Evolutionary conservation across 2,113 vertebrate species (phyloP), one percentile per base, ranked within the genome.

Genomic region (Tiliqua scincoides): DNA sequence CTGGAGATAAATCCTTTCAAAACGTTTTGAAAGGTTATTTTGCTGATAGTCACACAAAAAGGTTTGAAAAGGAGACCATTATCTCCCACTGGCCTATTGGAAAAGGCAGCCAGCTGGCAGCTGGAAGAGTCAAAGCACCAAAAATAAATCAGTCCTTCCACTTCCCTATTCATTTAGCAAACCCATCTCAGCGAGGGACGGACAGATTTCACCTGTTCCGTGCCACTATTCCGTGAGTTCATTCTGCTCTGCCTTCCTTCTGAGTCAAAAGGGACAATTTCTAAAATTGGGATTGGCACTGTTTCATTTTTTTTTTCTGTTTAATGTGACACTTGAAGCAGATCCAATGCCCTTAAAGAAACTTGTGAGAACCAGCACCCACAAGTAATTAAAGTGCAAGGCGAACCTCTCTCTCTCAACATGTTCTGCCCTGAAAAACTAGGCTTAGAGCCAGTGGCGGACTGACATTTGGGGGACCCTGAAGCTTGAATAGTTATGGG

Each of bases 51-150:
- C 92, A 88, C 91, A 89, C 43, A 87, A 63, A 85, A 84, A 91
- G 77, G 79, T 89, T 90, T 93, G 1, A 73, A 59, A 89, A 94
- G 94, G 76, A 90, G 95, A 92, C 91, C 87, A 83, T 93, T 91
- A 92, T 91, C 83, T 86, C 90, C 85, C 89, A 87, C 90, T 11
- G 65, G 77, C 68, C 40, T 75, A n/a, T 59, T 76, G 70, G 57
- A 88, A n/a, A 94, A 93, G 91, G 87, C 94, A 63, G 18, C 7
- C 40, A 52, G 59, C 61, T 32, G 9, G 8, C 30, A 65, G 72
- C 62, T 54, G 83, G 48, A 35, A 75, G 72, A 74, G 75, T 65
- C 61, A 65, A 48, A 20, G 71, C n/a, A 84, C 21, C 2, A 9
- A 76, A 65, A 75, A 75, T 67, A 75, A 65, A 65, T 63, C 27